Evolutionary conservation across 1,140 invertebrate genomes (phyloP).

Genomic region (Drosophila pallidifrons): DNA sequence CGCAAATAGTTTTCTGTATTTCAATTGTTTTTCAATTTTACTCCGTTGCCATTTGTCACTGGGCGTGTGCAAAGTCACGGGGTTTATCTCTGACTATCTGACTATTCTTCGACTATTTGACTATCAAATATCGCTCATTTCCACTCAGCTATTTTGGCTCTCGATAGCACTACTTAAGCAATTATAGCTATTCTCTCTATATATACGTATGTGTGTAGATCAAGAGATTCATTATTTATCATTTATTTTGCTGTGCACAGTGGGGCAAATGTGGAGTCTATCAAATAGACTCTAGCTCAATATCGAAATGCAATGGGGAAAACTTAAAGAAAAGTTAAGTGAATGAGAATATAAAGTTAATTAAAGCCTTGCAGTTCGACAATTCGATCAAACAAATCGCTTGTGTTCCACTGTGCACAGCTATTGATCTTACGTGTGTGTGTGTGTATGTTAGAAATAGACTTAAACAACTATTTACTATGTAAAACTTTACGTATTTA

Average conservation of each 20-base stretch:
- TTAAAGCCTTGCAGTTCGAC: conserved; percentile 31
- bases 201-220: conserved; percentile 59
- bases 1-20: conserved; percentile 65
- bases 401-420: conserved; percentile 32
- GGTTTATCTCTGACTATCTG: conserved; percentile 32
- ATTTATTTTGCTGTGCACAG: conserved; percentile 33
- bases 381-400: conserved; percentile 4
- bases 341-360: conserved; percentile 24
- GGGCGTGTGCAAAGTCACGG: conserved; percentile 47
- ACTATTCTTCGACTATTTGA: conserved; percentile 44
- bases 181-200: conserved; percentile 62
- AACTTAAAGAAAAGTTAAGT: conserved; percentile 32
- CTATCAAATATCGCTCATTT: conserved; percentile 78
- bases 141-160: conserved; percentile 27
- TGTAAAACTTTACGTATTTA: conserved; percentile 84
- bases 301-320: conserved; percentile 1
- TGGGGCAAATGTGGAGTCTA: conserved; percentile 38
- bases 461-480: conserved; percentile 83
- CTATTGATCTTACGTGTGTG: conserved; percentile 28
- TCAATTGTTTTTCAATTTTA: conserved; percentile 16
- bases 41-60: conserved; percentile 23
- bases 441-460: conserved; percentile 54
- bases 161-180: conserved; percentile 63
- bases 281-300: conserved; percentile 50
- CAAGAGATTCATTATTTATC: conserved; percentile 56